Evolutionary conservation across 37 sponge, comb jelly and placozoan genomes (phyloP), one percentile per base, ranked within the genome.

Genomic region (Oopsacas minuta): DNA sequence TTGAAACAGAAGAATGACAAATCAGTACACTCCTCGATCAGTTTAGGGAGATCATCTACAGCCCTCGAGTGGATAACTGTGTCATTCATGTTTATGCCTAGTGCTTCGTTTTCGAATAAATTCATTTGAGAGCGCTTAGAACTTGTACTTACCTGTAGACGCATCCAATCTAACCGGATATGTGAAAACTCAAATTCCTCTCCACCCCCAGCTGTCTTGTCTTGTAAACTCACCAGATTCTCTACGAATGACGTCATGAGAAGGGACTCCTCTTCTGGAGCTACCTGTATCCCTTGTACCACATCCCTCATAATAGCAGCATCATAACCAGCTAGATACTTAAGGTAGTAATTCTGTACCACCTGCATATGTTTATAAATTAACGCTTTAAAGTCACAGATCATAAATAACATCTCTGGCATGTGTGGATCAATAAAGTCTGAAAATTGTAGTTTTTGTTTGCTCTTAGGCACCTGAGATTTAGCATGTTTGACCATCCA

Each of bases 101-200:
- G 85, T 52, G 85, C 83, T 34, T 52, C 53, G 83, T 94, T 86
- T 82, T 92, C 93, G 23, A 52, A 52, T n/a, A 94, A 85, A 32
- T 85, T 83, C 52, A 91, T 53, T 38, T 88, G 87, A 28, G 36
- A 46, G 23, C 25, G 82, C 22, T 36, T 39, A 10, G 82, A 88
- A 35, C 85, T 86, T 75, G 92, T 90, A 35, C 86, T 69, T 0
- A 84, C 89, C 90, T 97, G 99, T 23, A 97, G 86, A 32, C 99
- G 81, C 82, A 93, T 87, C 99, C 99, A 97, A 86, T 97, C 99
- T 85, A 97, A 61, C 8, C 99, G 52, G 36, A 97, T 89, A 15
- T 88, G 88, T 38, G 88, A 84, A 82, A 97, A 91, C 51, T 97
- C 93, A 86, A 88, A 89, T 52, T 94, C 93, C 8, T 82, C 37